Evolutionary conservation across 2,113 vertebrate genomes (phyloP).

Genomic region (Oxygymnocypris stewartii): DNA sequence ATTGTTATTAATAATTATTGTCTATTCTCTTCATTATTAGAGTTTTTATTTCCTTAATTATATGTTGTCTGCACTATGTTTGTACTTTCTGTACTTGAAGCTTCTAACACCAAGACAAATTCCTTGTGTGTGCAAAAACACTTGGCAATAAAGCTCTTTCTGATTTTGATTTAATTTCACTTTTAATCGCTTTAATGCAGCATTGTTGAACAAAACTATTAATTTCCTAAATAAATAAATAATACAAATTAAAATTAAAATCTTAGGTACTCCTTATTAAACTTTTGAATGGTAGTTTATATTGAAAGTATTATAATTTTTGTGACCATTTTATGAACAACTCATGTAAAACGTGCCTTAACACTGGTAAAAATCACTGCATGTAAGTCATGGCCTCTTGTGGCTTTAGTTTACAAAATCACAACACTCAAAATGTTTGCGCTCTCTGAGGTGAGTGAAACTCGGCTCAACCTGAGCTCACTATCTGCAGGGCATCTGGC

Average conservation of each 20-base stretch:
- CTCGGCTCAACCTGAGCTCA: neutral
- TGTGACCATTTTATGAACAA: neutral
- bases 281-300: neutral
- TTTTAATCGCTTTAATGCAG: neutral
- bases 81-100: no score
- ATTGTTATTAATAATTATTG: no score
- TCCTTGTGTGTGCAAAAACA: no score
- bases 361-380: neutral
- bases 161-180: neutral
- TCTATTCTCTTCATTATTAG: no score
- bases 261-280: neutral
- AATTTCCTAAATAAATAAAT: neutral
- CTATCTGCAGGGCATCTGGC: constrained; percentile 33
- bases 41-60: no score
- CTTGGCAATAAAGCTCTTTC: no score
- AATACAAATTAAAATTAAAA: neutral
- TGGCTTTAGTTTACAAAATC: neutral
- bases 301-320: neutral
- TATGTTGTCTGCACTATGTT: no score
- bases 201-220: neutral
- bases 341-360: neutral
- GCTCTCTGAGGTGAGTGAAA: neutral
- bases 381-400: neutral
- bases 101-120: no score
- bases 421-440: neutral